Evolutionary conservation across 2,888 invertebrate species (phyloP).

Genomic region (Tortricodes alternella): DNA sequence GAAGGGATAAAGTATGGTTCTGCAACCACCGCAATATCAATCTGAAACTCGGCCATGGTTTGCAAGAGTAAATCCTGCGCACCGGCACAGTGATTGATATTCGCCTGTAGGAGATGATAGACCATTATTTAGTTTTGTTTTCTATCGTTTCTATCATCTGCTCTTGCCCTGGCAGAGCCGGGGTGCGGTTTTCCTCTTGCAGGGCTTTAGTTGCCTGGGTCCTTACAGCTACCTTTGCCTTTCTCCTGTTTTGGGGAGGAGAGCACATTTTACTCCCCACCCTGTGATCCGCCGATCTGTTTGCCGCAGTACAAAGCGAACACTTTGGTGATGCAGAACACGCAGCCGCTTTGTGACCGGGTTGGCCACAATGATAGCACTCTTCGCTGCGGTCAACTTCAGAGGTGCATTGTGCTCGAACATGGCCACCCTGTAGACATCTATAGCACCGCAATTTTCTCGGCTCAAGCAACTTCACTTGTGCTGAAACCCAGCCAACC

Average conservation of each 20-base stretch:
- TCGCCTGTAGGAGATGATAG: too few species aligned
- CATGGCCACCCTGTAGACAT: constrained; percentile 1
- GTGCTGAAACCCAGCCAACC: constrained; percentile 3
- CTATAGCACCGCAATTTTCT: not conserved
- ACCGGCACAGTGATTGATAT: not conserved
- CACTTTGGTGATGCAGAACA: not conserved
- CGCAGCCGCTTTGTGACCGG: not conserved
- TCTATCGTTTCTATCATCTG: too few species aligned
- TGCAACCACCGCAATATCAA: constrained; percentile 21
- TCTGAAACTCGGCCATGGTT: constrained; percentile 18
- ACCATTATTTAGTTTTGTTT: too few species aligned
- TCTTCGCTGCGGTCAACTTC: not conserved
- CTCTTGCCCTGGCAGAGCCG: too few species aligned
- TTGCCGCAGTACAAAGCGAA: not conserved
- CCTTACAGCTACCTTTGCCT: not conserved
- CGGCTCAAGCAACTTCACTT: not conserved
- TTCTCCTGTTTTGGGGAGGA: not conserved
- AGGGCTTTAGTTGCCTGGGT: too few species aligned
- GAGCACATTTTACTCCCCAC: not conserved
- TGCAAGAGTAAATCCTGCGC: not conserved
- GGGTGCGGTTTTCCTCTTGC: too few species aligned
- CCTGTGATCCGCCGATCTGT: not conserved
- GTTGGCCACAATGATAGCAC: constrained; percentile 2
- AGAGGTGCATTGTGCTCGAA: not conserved
- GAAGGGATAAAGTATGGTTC: constrained; percentile 4